These are phyloP conservation scores for Listronotus bonariensis DNA, from an alignment of 1,140 invertebrate species.

Conservation along the genomic window DNA sequence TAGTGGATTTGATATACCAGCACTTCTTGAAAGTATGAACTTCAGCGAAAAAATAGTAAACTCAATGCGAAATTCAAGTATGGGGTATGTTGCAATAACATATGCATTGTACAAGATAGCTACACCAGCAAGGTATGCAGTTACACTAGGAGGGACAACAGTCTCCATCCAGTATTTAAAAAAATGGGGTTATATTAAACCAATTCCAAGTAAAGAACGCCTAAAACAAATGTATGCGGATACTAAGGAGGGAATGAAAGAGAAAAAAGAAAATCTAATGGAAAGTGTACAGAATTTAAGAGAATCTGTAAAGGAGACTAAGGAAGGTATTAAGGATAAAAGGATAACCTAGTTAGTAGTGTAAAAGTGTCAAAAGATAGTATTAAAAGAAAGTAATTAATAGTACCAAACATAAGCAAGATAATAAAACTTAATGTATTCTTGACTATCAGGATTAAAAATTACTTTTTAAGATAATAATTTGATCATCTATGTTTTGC, in stretches of 20 bases:
- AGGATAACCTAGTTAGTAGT: conserved; percentile 36
- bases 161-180: conserved; percentile 71
- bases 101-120: conserved; percentile 91
- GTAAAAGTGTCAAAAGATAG: conserved; percentile 32
- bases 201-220: conserved; percentile 64
- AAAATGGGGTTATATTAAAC: conserved; percentile 70
- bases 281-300: conserved; percentile 38
- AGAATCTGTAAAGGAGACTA: conserved; percentile 41
- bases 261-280: conserved; percentile 57
- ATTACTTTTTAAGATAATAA: too few relatives aligned
- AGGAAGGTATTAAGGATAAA: conserved; percentile 43
- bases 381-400: conserved; percentile 26
- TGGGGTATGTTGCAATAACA: conserved; percentile 86
- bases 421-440: background rate
- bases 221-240: conserved; percentile 66
- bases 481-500: too few relatives aligned
- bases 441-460: too few relatives aligned
- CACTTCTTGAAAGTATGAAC: conserved; percentile 73
- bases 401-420: conserved; percentile 26
- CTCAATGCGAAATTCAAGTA: conserved; percentile 73
- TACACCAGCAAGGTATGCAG: conserved; percentile 86
- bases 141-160: conserved; percentile 82
- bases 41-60: conserved; percentile 77
- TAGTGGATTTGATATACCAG: conserved; percentile 87
- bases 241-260: conserved; percentile 58